Evolutionary conservation across 92 coral and sea anemone genomes (phyloP).

Genomic region (Metridium senile): DNA sequence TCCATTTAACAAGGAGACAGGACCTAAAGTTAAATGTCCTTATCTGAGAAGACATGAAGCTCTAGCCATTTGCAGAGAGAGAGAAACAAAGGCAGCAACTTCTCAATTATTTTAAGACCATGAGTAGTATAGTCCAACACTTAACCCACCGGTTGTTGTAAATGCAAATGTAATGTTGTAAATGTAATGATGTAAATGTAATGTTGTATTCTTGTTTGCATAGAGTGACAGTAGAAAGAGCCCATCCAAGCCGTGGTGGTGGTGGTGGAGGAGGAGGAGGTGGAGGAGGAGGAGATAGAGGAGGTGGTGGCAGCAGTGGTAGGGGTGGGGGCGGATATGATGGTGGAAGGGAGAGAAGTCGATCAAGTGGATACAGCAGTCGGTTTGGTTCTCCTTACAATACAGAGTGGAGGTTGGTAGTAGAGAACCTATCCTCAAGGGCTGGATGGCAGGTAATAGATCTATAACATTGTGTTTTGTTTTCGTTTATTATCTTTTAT

Average conservation of each 20-base stretch:
- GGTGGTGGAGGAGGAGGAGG: conserved; percentile 83
- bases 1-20: no score
- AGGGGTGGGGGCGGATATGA: conserved; percentile 84
- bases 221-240: conserved; percentile 96
- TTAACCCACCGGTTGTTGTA: no score
- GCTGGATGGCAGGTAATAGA: conserved; percentile 91
- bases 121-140: no score
- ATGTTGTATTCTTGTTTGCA: background rate
- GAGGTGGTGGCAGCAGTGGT: conserved; percentile 68
- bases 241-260: conserved; percentile 80
- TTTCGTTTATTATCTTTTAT: no score
- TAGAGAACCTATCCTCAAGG: conserved; percentile 92
- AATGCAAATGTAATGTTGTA: no score
- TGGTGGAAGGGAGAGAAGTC: conserved; percentile 57
- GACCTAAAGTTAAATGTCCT: no score
- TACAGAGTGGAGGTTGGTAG: conserved; percentile 85
- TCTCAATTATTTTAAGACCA: no score
- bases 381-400: conserved; percentile 97
- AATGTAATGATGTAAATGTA: background rate
- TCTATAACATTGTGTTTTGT: no score
- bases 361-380: conserved; percentile 63
- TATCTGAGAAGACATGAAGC: no score
- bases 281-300: conserved; percentile 57
- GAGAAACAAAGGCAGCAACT: no score
- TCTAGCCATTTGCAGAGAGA: no score